Base-by-base conservation (phyloP, 1,140 invertebrate species). In the Drosophila ohnishii region DNA sequence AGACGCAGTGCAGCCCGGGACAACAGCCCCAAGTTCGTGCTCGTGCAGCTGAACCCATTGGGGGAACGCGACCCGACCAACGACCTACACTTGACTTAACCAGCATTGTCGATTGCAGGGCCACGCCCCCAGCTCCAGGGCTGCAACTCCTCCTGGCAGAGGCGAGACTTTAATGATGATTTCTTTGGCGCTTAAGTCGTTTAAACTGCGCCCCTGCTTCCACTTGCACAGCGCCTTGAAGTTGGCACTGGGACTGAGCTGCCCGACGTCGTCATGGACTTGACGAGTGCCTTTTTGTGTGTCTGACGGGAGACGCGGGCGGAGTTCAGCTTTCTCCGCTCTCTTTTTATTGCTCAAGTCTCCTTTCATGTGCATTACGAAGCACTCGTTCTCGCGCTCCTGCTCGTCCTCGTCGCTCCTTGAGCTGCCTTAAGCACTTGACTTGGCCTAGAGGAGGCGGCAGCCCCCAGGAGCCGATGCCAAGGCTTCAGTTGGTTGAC, bases 31-130 rank as follows among this genome's bases (percentile, higher is more conserved):
- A 25, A 19, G 14, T 32, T 19, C 47, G 11, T 37, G 28, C 37
- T 6, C 30, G 37, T 32, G 6, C 47, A 45, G 28, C 67, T 45
- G 25, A 44, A 44, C 62, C 44, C 40, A 45, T 47, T n/a, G 40
- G 40, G 25, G 62, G 60, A 59, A 61, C 55, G 58, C 70, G 71
- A 82, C 71, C 82, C 83, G 79, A 82, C 74, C 82, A 80, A 90
- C 87, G 87, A 90, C 87, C 87, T 90, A 90, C 80, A 90, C 87
- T 90, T 90, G 87, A 90, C 87, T 90, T 90, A 90, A 90, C 87
- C 87, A 90, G 87, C 87, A 90, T 90, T 90, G 87, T 90, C 87
- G 87, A 90, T 90, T 84, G 83, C 80, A 87, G 62, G 62, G 76
- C 56, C 63, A 55, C 73, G 73, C 73, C 73, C 47, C 30, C 22